These are phyloP conservation scores for Cynodonichthys magdalenae DNA, from an alignment of 2,797 vertebrate genomes.

Conservation along the genomic window DNA sequence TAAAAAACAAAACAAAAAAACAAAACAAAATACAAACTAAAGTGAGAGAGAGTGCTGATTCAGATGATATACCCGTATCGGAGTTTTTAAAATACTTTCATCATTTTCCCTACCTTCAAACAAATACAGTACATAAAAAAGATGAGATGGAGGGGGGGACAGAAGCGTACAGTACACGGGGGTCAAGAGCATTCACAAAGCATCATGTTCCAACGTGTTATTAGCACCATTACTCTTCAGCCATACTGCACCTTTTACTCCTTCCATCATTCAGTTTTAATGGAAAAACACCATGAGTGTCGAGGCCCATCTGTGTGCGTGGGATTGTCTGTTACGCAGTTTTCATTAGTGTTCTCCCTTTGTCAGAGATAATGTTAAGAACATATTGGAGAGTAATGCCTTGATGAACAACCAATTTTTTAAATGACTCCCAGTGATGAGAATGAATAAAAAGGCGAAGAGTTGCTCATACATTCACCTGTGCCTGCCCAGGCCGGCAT, in stretches of 20 bases:
- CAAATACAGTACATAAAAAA: slow-evolving; percentile 80
- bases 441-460: slow-evolving; percentile 77
- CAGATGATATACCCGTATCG: slow-evolving; percentile 87
- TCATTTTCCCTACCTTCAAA: slow-evolving; percentile 79
- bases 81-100: slow-evolving; percentile 86
- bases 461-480: slow-evolving; percentile 82
- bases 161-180: slow-evolving; percentile 75
- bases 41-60: slow-evolving; percentile 87
- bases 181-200: slow-evolving; percentile 81
- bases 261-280: slow-evolving; percentile 71
- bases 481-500: slow-evolving; percentile 66
- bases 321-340: slow-evolving; percentile 75
- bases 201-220: slow-evolving; percentile 83
- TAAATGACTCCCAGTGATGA: slow-evolving; percentile 68
- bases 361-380: slow-evolving; percentile 79
- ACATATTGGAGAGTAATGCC: slow-evolving; percentile 83
- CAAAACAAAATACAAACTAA: slow-evolving; percentile 63
- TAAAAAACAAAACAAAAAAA: slow-evolving; percentile 11
- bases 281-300: slow-evolving; percentile 74
- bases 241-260: slow-evolving; percentile 60
- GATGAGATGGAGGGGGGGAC: slow-evolving; percentile 67
- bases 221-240: slow-evolving; percentile 82
- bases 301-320: slow-evolving; percentile 70
- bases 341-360: slow-evolving; percentile 84
- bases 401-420: slow-evolving; percentile 63